Evolutionary conservation across 2,888 invertebrate species (phyloP).

Genomic region (Zygothrica quintamaculata): DNA sequence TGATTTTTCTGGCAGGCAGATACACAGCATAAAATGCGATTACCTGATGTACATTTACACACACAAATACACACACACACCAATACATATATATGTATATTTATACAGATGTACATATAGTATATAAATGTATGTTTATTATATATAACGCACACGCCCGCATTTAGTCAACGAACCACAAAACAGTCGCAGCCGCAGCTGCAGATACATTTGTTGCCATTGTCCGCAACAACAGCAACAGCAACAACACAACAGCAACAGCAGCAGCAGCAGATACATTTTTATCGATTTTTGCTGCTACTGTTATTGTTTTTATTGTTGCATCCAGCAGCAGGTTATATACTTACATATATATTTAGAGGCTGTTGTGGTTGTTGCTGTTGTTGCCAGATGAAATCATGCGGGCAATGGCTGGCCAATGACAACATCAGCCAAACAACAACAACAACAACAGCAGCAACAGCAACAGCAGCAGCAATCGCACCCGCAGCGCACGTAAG

Average conservation of each 20-base stretch:
- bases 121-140: conserved; percentile 24
- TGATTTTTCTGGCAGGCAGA: conserved; percentile 73
- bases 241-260: too few relatives aligned
- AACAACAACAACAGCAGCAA: conserved; percentile 12
- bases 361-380: conserved; percentile 23
- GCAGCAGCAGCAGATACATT: conserved; percentile 43
- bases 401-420: conserved; percentile 65
- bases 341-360: too few relatives aligned
- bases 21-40: conserved; percentile 71
- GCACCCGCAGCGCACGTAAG: conserved; percentile 16
- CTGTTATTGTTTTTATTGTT: conserved; percentile 26
- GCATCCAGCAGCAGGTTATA: conserved; percentile 67
- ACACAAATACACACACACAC: conserved; percentile 3
- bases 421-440: conserved; percentile 45
- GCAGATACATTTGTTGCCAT: conserved; percentile 59
- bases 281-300: conserved; percentile 47
- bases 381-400: conserved; percentile 75
- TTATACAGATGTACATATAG: conserved; percentile 6
- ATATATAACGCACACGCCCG: conserved; percentile 73
- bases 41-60: conserved; percentile 22
- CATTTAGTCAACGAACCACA: conserved; percentile 79
- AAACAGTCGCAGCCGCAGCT: conserved; percentile 61
- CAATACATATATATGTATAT: conserved; percentile 3
- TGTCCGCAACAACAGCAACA: conserved; percentile 28
- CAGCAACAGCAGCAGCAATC: conserved; percentile 15